phyloP scores from a whole-genome alignment of 2,113 vertebrate species.

The Urocolius indicus region DNA sequence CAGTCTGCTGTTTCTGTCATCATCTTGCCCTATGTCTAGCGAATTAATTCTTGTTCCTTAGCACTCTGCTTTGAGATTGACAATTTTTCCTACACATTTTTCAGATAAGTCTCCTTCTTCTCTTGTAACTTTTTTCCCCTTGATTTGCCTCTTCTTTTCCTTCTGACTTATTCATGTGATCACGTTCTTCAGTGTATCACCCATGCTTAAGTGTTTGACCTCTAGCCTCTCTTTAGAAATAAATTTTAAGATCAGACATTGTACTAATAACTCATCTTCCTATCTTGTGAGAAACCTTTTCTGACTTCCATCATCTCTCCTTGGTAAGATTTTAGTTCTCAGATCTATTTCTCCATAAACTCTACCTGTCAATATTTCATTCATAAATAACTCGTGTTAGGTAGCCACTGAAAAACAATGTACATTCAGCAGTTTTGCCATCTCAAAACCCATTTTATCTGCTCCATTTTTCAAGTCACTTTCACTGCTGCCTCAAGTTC shows the following conservation, averaged over 20 bases:
- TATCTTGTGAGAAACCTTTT: neutral
- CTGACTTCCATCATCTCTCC: neutral
- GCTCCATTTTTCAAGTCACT: neutral
- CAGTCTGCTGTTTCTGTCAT: neutral
- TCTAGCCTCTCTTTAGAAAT: neutral
- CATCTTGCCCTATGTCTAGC: neutral
- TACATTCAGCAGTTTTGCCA: neutral
- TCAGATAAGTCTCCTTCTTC: neutral
- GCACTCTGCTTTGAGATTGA: neutral
- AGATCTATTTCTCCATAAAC: neutral
- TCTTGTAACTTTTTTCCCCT: neutral
- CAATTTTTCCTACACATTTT: neutral
- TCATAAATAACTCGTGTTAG: neutral
- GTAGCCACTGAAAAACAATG: neutral
- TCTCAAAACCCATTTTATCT: neutral
- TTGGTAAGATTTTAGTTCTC: neutral
- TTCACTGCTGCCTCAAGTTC: neutral
- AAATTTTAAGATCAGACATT: neutral
- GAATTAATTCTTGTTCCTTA: neutral
- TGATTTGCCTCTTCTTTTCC: neutral
- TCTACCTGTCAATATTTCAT: constrained; percentile 8
- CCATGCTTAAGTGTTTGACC: neutral
- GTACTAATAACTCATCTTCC: constrained; percentile 24
- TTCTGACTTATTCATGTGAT: neutral
- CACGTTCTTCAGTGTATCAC: neutral